Base-by-base conservation (phyloP, 2,113 vertebrate genomes). In the Antechinus flavipes region DNA sequence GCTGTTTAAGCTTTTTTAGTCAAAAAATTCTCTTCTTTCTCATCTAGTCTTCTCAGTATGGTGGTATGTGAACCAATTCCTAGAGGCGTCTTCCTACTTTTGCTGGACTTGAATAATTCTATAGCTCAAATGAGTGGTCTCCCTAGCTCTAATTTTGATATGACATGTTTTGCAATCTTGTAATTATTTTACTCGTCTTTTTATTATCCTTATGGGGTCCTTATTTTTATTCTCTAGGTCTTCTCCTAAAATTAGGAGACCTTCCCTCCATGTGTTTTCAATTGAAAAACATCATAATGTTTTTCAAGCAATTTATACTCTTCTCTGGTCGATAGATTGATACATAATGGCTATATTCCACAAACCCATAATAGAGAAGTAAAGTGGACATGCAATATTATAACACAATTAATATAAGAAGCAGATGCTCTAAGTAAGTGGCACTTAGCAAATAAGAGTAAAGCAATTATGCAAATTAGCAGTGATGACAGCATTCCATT, bases 351-450 rank as follows among this genome's bases (percentile, higher is more conserved):
- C 16, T 84, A 84, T 42, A 84, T 84, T 84, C 68, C 8, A 42
- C 68, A 42, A 84, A 84, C 68, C 68, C 68, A 42, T 84, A 84
- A 84, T 84, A 84, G 35, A 42, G 7, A 84, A 42, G 68, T 42
- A 42, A 84, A 84, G 68, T 84, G 68, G 68, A 84, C 68, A 84
- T 42, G 68, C 68, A 84, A 84, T 84, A 84, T 84, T 84, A 84
- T 42, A 84, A 84, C 68, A 84, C n/a, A 42, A 84, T 84, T 84
- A 84, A 84, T 84, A 84, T 23, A 84, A 84, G 68, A 84, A 84
- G 68, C 68, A 84, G 68, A 84, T 84, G 68, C 68, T 84, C 68
- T 84, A 84, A 84, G n/a, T 84, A 84, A 84, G 68, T 84, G 68
- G 68, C n/a, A 84, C 68, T 84, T 84, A 84, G 68, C n/a, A 84